These are phyloP conservation scores for Typhlichthys subterraneus DNA, from an alignment of 2,797 vertebrate species.

Conservation along the genomic window DNA sequence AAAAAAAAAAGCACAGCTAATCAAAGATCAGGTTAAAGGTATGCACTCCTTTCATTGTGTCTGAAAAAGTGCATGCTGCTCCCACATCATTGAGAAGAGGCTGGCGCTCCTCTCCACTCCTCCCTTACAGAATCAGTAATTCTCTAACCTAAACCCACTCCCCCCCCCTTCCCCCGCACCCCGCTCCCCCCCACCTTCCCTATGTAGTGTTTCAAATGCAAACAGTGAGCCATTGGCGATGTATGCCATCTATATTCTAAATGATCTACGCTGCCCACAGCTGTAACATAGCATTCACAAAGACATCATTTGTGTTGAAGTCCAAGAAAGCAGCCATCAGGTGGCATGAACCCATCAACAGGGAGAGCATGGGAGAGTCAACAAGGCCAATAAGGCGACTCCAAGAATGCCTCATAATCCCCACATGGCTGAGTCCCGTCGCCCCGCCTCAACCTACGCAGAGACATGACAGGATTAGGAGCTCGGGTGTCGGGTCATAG, in stretches of 20 bases:
- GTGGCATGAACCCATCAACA: constrained; percentile 23
- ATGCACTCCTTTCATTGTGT: too few species aligned
- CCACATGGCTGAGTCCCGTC: constrained; percentile 38
- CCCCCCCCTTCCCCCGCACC: too few species aligned
- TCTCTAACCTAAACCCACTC: too few species aligned
- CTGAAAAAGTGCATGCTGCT: too few species aligned
- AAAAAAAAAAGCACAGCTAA: too few species aligned
- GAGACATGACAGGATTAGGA: constrained; percentile 46
- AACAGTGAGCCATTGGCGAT: neutral
- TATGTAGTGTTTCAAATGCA: too few species aligned
- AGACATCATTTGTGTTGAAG: neutral
- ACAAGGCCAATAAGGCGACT: constrained; percentile 45
- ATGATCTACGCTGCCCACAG: neutral
- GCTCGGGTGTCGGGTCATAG: constrained; percentile 56
- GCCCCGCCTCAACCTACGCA: constrained; percentile 25
- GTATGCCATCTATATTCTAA: too few species aligned
- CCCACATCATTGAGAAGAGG: too few species aligned
- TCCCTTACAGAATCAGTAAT: too few species aligned
- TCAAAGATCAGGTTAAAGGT: too few species aligned
- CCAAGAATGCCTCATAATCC: constrained; percentile 56
- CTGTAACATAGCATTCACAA: neutral
- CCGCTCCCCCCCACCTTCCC: too few species aligned
- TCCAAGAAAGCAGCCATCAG: constrained; percentile 3
- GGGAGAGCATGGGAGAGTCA: constrained; percentile 15
- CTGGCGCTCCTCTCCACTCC: too few species aligned